Percentiles rank a stretch among this genome's conserved stretches.
These are phyloP conservation scores for Anguilla marmorata DNA, from an alignment of 2,797 vertebrate genomes.

Conservation along the genomic window DNA sequence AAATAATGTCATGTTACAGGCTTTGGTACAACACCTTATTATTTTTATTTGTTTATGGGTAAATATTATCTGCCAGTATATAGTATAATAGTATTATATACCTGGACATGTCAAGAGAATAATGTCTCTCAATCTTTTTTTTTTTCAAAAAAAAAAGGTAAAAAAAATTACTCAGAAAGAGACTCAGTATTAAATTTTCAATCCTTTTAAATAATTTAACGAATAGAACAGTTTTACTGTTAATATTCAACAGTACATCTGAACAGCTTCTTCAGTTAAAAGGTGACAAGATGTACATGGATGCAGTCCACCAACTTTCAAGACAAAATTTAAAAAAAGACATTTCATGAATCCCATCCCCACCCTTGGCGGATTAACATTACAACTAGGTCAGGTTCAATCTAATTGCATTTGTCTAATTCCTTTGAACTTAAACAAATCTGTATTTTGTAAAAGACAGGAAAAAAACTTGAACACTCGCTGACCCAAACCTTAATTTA, in stretches of 20 bases:
- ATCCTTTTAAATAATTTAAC: slow-evolving; percentile 45
- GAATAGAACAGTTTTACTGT: slow-evolving; percentile 60
- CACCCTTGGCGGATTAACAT: background rate
- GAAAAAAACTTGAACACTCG: background rate
- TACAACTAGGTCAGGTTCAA: background rate
- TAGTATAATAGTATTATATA: slow-evolving; percentile 48
- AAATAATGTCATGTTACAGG: slow-evolving; percentile 73
- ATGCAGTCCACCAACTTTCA: slow-evolving; percentile 57
- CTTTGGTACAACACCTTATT: slow-evolving; percentile 91
- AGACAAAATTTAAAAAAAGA: slow-evolving; percentile 66
- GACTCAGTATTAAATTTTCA: slow-evolving; percentile 63
- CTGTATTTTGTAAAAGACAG: background rate
- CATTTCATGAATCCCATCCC: slow-evolving; percentile 68
- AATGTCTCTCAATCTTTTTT: slow-evolving; percentile 31
- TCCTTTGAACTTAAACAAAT: background rate
- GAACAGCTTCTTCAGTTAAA: slow-evolving; percentile 61
- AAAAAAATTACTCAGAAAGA: slow-evolving; percentile 32
- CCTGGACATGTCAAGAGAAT: slow-evolving; percentile 72
- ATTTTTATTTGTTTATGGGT: slow-evolving; percentile 78
- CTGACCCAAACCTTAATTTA: background rate
- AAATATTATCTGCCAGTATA: slow-evolving; percentile 74
- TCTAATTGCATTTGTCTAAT: background rate
- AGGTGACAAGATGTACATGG: slow-evolving; percentile 46
- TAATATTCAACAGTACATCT: slow-evolving; percentile 69
- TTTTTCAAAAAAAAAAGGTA: slow-evolving; percentile 29